These are phyloP conservation scores for Anas platyrhynchos DNA, from an alignment of 2,113 vertebrate genomes.

Conservation along the genomic window DNA sequence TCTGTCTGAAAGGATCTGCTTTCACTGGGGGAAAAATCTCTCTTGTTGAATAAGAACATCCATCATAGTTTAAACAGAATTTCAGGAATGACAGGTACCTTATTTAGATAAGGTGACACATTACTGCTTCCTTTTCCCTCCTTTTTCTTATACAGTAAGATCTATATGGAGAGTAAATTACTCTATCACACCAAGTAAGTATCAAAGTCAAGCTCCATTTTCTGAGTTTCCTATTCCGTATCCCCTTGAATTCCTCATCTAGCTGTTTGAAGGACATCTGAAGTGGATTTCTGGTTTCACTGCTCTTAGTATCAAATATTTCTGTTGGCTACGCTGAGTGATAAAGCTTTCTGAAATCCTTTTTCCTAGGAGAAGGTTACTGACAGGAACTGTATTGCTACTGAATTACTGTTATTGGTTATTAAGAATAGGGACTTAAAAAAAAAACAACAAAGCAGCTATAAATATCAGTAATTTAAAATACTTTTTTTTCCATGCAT, in stretches of 20 bases:
- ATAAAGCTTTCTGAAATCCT: slow-evolving; percentile 74
- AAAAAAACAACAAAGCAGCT: slow-evolving; percentile 34
- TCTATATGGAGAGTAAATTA: slow-evolving; percentile 77
- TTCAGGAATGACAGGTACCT: slow-evolving; percentile 78
- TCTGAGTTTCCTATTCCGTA: slow-evolving; percentile 69
- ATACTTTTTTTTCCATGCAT: slow-evolving; percentile 49
- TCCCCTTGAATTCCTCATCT: slow-evolving; percentile 75
- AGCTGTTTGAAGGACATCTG: slow-evolving; percentile 74
- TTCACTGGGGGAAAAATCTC: slow-evolving; percentile 44
- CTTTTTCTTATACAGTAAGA: slow-evolving; percentile 69
- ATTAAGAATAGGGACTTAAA: slow-evolving; percentile 66
- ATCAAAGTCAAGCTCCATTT: slow-evolving; percentile 78
- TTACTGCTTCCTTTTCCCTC: slow-evolving; percentile 64
- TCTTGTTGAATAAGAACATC: slow-evolving; percentile 72
- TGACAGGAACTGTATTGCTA: slow-evolving; percentile 64
- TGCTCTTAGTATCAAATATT: slow-evolving; percentile 62
- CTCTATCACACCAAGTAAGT: slow-evolving; percentile 77
- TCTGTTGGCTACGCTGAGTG: slow-evolving; percentile 65
- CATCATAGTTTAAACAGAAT: slow-evolving; percentile 79
- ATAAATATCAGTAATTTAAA: slow-evolving; percentile 70
- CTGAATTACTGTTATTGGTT: slow-evolving; percentile 64
- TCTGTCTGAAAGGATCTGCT: slow-evolving; percentile 48
- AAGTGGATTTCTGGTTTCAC: slow-evolving; percentile 74
- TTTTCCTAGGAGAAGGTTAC: slow-evolving; percentile 70
- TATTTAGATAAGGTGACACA: slow-evolving; percentile 82